These are phyloP conservation scores for Scopus umbretta DNA, from an alignment of 2,113 vertebrate genomes.

Conservation along the genomic window DNA sequence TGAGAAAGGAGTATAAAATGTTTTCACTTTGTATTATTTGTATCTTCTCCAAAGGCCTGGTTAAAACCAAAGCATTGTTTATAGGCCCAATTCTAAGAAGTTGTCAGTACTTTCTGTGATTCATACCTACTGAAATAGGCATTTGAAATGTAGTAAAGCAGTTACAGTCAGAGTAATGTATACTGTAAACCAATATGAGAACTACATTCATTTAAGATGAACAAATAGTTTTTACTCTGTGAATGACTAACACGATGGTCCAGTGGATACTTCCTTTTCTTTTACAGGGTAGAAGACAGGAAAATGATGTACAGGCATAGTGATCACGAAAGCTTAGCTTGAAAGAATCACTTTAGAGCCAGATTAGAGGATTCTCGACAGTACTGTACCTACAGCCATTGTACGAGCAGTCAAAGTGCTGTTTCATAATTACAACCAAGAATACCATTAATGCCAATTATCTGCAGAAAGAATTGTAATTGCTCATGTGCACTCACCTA, in stretches of 20 bases:
- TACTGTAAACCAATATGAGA: background rate
- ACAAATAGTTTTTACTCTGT: constrained; percentile 6
- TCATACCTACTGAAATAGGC: background rate
- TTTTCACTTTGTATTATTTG: constrained; percentile 62
- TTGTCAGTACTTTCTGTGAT: background rate
- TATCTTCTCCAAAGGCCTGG: constrained; percentile 4
- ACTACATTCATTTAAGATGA: background rate
- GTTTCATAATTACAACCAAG: constrained; percentile 41
- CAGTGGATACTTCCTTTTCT: background rate
- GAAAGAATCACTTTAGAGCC: constrained; percentile 50
- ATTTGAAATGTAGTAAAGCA: background rate
- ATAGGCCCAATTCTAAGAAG: background rate
- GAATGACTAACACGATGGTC: constrained; percentile 7
- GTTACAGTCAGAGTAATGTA: background rate
- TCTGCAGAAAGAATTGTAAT: constrained; percentile 33
- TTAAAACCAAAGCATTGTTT: background rate
- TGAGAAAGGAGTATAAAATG: constrained; percentile 49
- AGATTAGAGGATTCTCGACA: constrained; percentile 54
- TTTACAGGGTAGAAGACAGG: constrained; percentile 13
- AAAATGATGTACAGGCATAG: constrained; percentile 27
- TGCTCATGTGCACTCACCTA: constrained; percentile 23
- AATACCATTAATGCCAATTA: constrained; percentile 57
- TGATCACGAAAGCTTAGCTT: constrained; percentile 33
- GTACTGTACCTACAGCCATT: constrained; percentile 30
- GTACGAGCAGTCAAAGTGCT: constrained; percentile 53